These are phyloP conservation scores for Petaurus breviceps DNA, from an alignment of 2,113 vertebrate species.

Conservation along the genomic window DNA sequence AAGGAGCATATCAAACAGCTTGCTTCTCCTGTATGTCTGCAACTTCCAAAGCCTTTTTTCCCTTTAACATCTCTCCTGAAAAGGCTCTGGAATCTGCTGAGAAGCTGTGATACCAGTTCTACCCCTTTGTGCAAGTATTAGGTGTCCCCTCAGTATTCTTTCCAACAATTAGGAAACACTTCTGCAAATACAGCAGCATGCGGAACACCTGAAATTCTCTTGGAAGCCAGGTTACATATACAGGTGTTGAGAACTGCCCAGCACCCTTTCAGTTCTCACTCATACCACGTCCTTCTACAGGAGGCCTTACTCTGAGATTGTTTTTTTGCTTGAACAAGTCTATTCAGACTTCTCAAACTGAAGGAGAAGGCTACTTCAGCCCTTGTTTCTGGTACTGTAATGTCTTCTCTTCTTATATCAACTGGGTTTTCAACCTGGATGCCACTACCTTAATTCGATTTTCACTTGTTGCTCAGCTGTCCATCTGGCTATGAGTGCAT, in stretches of 20 bases:
- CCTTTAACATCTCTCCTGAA: background rate
- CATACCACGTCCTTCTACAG: background rate
- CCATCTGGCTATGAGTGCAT: background rate
- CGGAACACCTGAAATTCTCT: background rate
- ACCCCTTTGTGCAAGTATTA: background rate
- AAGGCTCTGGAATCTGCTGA: background rate
- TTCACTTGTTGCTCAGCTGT: background rate
- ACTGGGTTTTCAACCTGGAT: background rate
- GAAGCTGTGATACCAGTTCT: background rate
- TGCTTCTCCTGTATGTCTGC: background rate
- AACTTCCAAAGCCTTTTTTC: background rate
- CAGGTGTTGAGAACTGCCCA: background rate
- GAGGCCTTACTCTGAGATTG: background rate
- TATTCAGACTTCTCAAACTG: background rate
- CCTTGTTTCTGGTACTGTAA: background rate
- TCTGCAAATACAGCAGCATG: background rate
- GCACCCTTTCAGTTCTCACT: background rate
- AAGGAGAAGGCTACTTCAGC: background rate
- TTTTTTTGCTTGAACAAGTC: background rate
- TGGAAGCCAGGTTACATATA: background rate
- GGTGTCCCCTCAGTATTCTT: background rate
- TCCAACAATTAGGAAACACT: background rate
- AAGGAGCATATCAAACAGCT: background rate
- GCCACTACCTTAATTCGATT: background rate
- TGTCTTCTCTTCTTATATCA: background rate